These are phyloP conservation scores for Gopherus evgoodei DNA, from an alignment of 2,113 vertebrate genomes.

Conservation along the genomic window DNA sequence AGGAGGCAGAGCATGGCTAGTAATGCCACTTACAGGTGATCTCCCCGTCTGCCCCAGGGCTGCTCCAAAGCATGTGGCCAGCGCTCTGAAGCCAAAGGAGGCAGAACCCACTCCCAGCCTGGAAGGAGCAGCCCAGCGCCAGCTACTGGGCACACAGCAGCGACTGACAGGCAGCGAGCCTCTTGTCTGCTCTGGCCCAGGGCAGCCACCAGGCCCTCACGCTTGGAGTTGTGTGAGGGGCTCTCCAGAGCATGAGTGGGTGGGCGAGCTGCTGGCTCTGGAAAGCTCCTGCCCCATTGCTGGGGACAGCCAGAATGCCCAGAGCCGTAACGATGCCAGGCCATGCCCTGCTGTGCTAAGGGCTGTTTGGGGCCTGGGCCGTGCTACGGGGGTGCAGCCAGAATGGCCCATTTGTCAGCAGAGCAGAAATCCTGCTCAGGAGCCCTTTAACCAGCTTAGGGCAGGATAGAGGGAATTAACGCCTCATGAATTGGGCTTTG, in stretches of 20 bases:
- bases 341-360: background rate
- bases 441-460: conserved; percentile 70
- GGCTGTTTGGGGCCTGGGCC: background rate
- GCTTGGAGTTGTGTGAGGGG: too few relatives aligned
- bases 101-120: too few relatives aligned
- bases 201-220: background rate
- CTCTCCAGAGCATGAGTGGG: too few relatives aligned
- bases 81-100: too few relatives aligned
- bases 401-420: conserved; percentile 24
- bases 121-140: background rate
- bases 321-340: background rate
- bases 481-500: conserved; percentile 16
- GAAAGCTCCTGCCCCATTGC: too few relatives aligned
- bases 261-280: background rate
- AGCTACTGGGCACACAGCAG: background rate
- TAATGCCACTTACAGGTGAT: too few relatives aligned
- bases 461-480: conserved; percentile 67
- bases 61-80: background rate
- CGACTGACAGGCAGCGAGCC: background rate
- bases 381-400: accelerated
- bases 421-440: conserved; percentile 36
- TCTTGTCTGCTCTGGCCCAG: background rate
- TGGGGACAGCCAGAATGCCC: background rate
- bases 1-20: background rate
- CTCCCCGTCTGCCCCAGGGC: too few relatives aligned